Base-by-base conservation (phyloP, 2,888 invertebrate species). In the Idaea aversata region DNA sequence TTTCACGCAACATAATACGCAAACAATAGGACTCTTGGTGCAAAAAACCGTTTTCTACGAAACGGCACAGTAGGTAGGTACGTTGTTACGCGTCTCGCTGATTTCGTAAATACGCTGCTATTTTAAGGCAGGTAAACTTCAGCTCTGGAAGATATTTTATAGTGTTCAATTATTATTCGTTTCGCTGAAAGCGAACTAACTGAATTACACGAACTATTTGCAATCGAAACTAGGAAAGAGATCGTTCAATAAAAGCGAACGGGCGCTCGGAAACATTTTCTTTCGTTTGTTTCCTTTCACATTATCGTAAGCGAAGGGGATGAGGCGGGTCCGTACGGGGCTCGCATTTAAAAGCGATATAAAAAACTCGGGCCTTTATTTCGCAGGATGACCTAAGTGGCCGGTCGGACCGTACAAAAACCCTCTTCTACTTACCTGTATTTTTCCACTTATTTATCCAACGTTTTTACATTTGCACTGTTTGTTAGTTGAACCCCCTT, bases 391-490 rank as follows among this genome's bases (percentile, higher is more conserved):
- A 93, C 92, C 93, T 91, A 92, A 93, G 93, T 93, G 93, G 92
- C 91, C 88, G 88, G 90, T 85, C 89, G 88, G 88, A 81, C 87
- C 83, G 87, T 87, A 92, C 91, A 92, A 91, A 90, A 91, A 88
- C 84, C 87, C 91, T 91, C 92, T 88, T 86, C 84, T 90, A 91
- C 90, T 90, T 91, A 93, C 93, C 93, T 93, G 93, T 93, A 91
- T 91, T 93, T 93, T 93, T 92, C 93, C 92, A 91, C 92, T 90
- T 92, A 91, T 92, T 93, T 92, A 91, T 90, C 90, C 91, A 84
- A 84, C 88, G 89, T 90, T 92, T 92, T 91, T 91, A 90, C 90
- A 89, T 92, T 90, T 84, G 84, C 89, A 87, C 85, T 88, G 89
- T 92, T 90, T 90, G 91, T 89, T 88, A 82, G 90, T 87, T 86